Base-by-base conservation (phyloP, 2,888 invertebrate species). In the Trichopoda pennipes region DNA sequence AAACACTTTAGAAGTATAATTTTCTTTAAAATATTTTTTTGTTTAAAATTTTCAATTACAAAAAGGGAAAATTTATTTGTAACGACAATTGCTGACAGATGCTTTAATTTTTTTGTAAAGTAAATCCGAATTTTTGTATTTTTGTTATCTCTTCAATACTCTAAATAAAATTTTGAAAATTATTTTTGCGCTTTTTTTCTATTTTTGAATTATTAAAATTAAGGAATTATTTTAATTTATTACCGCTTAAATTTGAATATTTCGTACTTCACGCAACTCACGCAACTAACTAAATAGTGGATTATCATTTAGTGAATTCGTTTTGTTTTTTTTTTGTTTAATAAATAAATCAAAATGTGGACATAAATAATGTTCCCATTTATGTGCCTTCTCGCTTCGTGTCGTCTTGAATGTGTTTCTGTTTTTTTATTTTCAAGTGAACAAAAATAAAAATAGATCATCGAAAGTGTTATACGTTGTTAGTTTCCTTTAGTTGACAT, bases 231-330 rank as follows among this genome's bases (percentile, higher is more conserved):
- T 28, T 51, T 17, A 47, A 56, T 42, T 60, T 47, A 42, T 70
- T 70, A 58, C 21, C 38, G 42, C n/a, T 42, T n/a, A 70, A 9
- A 51, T 16, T 21, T 17, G n/a, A 74, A 53, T 38, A 49, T 68
- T 72, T 70, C 32, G 61, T 44, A 35, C 72, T 69, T 68, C 79
- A 79, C 75, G 75, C 73, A 79, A 68, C 55, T 56, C 60, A 55
- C 35, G 47, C 63, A 64, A 72, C 72, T 55, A 70, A 70, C 23
- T 63, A 38, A 38, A 12, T 38, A 49, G 28, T 47, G 56, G 49
- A 56, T 56, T 38, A 42, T 56, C 16, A 53, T 70, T 28, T 49
- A 14, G 21, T 51, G 35, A 14, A 28, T 38, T 38, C 12, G 38
- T 38, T 2, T 38, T 44, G 16, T 70, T 6, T 64, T 28, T 56